phyloP scores from a whole-genome alignment of 2,888 invertebrate species.

The Limnephilus lunatus region DNA sequence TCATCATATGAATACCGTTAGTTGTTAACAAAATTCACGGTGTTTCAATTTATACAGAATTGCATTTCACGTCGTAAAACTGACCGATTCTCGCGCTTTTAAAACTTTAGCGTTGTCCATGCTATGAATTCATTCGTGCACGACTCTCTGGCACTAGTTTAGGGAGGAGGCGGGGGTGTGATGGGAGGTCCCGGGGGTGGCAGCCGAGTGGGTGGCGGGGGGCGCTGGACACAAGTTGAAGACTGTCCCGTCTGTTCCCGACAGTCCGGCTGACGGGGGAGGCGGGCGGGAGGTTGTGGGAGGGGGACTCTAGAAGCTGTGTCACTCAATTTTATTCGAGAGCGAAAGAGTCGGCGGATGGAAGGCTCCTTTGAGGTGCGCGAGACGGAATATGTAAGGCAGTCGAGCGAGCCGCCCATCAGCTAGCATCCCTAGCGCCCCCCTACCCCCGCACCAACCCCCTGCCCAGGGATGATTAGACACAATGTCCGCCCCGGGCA shows the following conservation, averaged over 20 bases:
- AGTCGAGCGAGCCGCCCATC: constrained; percentile 48
- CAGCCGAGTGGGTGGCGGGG: constrained; percentile 25
- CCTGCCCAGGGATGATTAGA: constrained; percentile 65
- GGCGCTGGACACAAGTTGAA: constrained; percentile 66
- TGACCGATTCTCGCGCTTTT: constrained; percentile 20
- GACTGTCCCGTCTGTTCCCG: constrained; percentile 67
- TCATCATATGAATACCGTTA: neutral
- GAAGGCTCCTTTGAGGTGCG: constrained; percentile 37
- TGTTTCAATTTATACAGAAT: neutral
- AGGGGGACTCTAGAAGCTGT: constrained; percentile 52
- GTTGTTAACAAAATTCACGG: neutral
- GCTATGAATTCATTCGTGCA: constrained; percentile 35
- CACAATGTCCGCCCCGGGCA: constrained; percentile 65
- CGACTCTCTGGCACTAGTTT: neutral
- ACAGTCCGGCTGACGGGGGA: constrained; percentile 62
- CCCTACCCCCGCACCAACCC: constrained; percentile 55
- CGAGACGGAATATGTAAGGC: constrained; percentile 53
- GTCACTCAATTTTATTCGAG: constrained; percentile 66
- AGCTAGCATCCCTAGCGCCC: constrained; percentile 57
- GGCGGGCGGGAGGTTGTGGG: constrained; percentile 38
- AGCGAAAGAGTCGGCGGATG: constrained; percentile 57
- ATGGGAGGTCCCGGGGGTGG: constrained; percentile 57
- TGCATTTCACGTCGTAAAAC: constrained; percentile 7
- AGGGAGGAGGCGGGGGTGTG: constrained; percentile 66
- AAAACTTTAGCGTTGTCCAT: constrained; percentile 24